Evolutionary conservation across 2,797 vertebrate genomes (phyloP).

Genomic region (Mormyrus proboscirostris): DNA sequence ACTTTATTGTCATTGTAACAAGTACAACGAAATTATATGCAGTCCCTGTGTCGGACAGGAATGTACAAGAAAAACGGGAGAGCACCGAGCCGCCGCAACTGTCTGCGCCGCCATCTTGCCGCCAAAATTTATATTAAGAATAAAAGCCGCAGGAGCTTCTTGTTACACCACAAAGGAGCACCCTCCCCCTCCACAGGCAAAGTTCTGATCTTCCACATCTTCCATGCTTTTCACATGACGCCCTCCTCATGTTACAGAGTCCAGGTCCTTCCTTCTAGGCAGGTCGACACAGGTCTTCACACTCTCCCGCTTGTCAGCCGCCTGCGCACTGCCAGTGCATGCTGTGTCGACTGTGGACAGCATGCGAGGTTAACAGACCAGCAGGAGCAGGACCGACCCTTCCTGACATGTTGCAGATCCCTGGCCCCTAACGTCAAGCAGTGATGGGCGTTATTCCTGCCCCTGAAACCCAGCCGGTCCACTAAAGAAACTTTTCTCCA

Average conservation of each 20-base stretch:
- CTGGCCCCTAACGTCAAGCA: neutral
- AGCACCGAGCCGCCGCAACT: too few species aligned
- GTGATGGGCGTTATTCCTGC: neutral
- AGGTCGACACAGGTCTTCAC: neutral
- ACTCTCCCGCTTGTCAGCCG: neutral
- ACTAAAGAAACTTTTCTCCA: neutral
- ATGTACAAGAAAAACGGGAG: too few species aligned
- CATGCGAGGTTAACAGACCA: neutral
- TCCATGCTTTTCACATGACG: neutral
- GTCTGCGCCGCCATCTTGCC: too few species aligned
- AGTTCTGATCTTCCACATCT: neutral
- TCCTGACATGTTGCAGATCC: neutral
- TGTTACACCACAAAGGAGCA: neutral
- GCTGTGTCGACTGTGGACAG: neutral
- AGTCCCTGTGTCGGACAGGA: too few species aligned
- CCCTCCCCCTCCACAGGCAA: neutral
- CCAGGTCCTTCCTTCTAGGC: neutral
- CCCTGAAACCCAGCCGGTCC: neutral
- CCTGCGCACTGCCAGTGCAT: neutral
- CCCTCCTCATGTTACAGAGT: neutral
- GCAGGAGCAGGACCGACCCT: neutral
- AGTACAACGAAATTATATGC: too few species aligned
- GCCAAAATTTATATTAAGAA: neutral
- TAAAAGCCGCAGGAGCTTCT: neutral
- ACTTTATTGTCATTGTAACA: too few species aligned